Evolutionary conservation across 2,888 invertebrate genomes (phyloP).

Genomic region (Acanthosoma haemorrhoidale): DNA sequence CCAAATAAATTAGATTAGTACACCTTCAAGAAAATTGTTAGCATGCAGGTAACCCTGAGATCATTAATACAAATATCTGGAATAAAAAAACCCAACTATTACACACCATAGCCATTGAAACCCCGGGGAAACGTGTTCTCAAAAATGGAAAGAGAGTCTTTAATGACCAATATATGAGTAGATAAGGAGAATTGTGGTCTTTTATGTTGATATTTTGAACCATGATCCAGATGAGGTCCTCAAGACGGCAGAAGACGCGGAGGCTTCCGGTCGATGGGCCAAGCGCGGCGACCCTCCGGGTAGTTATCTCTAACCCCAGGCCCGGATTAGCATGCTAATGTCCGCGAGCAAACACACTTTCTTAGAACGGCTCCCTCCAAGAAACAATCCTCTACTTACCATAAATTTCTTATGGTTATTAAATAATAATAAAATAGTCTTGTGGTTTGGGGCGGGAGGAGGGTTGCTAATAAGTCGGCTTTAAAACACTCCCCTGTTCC

Average conservation of each 20-base stretch:
- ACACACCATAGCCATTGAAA: too few species aligned
- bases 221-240: neutral
- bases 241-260: neutral
- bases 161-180: too few species aligned
- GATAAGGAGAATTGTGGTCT: too few species aligned
- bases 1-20: too few species aligned
- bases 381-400: constrained; percentile 29
- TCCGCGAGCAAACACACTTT: constrained; percentile 6
- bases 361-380: constrained; percentile 6
- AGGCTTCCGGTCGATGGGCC: neutral
- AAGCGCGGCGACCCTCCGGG: neutral
- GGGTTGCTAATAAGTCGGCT: neutral
- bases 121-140: too few species aligned
- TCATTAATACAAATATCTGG: too few species aligned
- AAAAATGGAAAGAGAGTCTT: too few species aligned
- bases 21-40: too few species aligned
- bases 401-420: constrained; percentile 30
- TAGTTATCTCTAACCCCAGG: constrained; percentile 16
- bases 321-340: constrained; percentile 20
- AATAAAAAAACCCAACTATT: too few species aligned
- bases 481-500: neutral
- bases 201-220: too few species aligned
- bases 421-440: constrained; percentile 21
- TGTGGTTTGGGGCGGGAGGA: neutral
- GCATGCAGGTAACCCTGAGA: too few species aligned